Conservation (phyloP, 1,140 invertebrate genomes). For the Drosophila nikananu region DNA sequence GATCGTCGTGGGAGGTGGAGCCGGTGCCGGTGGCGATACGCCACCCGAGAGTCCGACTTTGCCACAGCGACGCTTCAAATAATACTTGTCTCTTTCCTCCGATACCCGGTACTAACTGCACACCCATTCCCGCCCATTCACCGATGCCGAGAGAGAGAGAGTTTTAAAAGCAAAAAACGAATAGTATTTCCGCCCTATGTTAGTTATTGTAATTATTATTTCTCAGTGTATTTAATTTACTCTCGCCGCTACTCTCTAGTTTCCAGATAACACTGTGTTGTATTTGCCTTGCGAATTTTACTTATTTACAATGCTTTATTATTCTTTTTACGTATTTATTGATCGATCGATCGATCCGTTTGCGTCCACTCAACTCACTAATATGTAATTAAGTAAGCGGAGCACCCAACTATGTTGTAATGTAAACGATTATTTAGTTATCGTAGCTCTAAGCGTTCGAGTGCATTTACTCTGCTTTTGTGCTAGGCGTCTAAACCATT, state of each 20-base stretch:
- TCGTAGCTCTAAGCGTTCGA: conserved; percentile 37
- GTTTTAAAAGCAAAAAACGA: conserved; percentile 65
- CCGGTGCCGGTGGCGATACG: conserved; percentile 72
- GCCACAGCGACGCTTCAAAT: conserved; percentile 80
- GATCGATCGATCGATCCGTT: conserved; percentile 50
- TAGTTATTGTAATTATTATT: conserved; percentile 73
- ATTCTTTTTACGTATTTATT: conserved; percentile 52
- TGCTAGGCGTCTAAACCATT: conserved; percentile 15
- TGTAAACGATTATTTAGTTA: conserved; percentile 19
- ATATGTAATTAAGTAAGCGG: conserved; percentile 50
- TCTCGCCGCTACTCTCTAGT: conserved; percentile 44
- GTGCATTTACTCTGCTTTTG: conserved; percentile 26
- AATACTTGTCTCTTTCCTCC: conserved; percentile 47
- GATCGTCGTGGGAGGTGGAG: conserved; percentile 64
- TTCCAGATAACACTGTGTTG: conserved; percentile 39
- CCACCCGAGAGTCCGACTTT: conserved; percentile 86
- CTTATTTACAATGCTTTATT: conserved; percentile 24
- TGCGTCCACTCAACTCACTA: conserved; percentile 66
- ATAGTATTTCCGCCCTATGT: conserved; percentile 72
- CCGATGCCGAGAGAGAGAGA: conserved; percentile 53
- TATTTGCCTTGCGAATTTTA: conserved; percentile 49
- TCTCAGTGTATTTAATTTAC: conserved; percentile 68
- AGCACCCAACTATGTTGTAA: conserved; percentile 55
- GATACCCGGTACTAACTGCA: conserved; percentile 53
- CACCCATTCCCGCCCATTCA: conserved; percentile 63